Base-by-base conservation (phyloP, 2,797 vertebrate genomes). In the Ceyx erithaca region DNA sequence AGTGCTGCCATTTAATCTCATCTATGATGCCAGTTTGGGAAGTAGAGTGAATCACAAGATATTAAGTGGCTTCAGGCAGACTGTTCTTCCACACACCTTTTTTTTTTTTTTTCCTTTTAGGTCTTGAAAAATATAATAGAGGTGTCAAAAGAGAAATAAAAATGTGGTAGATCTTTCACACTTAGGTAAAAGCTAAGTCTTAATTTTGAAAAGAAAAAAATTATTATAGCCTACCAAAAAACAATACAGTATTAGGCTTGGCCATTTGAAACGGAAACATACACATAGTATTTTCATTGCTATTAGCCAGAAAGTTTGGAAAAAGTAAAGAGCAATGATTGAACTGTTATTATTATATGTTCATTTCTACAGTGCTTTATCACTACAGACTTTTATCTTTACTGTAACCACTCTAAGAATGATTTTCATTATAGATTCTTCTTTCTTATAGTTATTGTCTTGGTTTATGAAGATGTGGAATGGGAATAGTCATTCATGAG, bases 61-160 rank as follows among this genome's bases (percentile, higher is more conserved):
- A 21, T 46, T 77, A 61, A 76, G 13, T 30, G 17, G 4, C 21
- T 82, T 17, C 33, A 62, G 11, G 5, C 15, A 63, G 28, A 63
- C 1, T 35, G 9, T 17, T 71, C 49, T 20, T 4, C 13, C 3
- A 4, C 9, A 1, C 4, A 1, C 10, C 4, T 2, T 3, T 9
- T 35, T 10, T 4, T 2, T 3, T 9, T 35, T 14, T 51, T 40
- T 8, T 19, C 40, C 2, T 14, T 13, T 46, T 22, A 33, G 13
- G 6, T 49, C 14, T 54, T 86, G 20, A 10, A 59, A 55, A 72
- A 52, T 2, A 17, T 31, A 81, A 25, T 2, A 64, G 28, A 73
- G 2, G 5, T 25, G 21, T 58, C 21, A 63, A 45, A 51, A 25
- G 7, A 63, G 25, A 79, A 41, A 8, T 23, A 41, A 2, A 69